phyloP scores from a whole-genome alignment of 2,113 vertebrate genomes.

The Daphoenositta chrysoptera region DNA sequence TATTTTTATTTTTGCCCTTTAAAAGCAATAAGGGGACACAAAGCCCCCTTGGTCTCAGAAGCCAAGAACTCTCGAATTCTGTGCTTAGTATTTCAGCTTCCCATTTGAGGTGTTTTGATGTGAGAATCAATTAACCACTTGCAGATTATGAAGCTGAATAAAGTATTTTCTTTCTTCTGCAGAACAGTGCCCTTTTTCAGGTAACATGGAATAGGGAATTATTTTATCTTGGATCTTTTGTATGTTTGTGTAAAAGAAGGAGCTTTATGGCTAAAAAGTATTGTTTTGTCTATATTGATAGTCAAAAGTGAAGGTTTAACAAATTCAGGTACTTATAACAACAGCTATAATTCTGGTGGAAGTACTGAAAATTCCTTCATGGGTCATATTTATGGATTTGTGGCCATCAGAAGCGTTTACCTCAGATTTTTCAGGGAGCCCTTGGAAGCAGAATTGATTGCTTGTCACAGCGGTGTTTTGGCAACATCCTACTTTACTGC shows the following conservation, averaged over 20 bases:
- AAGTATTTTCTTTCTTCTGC: neutral
- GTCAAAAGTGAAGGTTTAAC: neutral
- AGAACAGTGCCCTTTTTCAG: neutral
- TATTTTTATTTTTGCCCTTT: neutral
- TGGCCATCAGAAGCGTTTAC: rapidly evolving
- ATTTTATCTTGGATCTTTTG: neutral
- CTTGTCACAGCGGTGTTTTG: rapidly evolving
- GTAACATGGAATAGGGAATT: neutral
- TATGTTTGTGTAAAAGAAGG: neutral
- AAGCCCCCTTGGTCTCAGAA: neutral
- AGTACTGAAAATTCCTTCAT: neutral
- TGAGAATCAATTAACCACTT: neutral
- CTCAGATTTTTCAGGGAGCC: neutral
- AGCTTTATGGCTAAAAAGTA: neutral
- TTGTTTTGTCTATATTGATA: neutral
- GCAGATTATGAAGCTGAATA: neutral
- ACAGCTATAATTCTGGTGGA: neutral
- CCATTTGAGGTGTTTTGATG: neutral
- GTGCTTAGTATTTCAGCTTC: neutral
- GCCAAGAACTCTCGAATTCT: neutral
- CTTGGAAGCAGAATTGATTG: neutral
- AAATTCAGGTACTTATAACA: neutral
- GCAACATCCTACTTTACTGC: neutral
- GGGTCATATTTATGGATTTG: neutral
- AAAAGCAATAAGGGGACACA: neutral